Conservation (phyloP, 2,113 vertebrate species). For the sheep (Ovis aries) region ARS-UI_Ramb_v3.0 NC_056057.1:105106501-105107000, state of each 20-base stretch:
- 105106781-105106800: neutral
- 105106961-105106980: neutral
- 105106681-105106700: neutral
- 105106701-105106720: neutral
- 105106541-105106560: neutral
- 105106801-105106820: neutral
- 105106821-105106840: neutral
- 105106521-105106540: neutral
- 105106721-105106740: accelerated
- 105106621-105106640: neutral
- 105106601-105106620: neutral
- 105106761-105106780: accelerated
- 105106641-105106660: neutral
- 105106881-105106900: neutral
- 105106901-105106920: too few relatives aligned
- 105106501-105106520: neutral
- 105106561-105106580: neutral
- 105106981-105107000: neutral
- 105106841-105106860: neutral
- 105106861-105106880: neutral
- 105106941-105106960: neutral
- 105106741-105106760: neutral
- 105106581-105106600: neutral
- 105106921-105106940: neutral
- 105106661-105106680: too few relatives aligned